Conservation (phyloP, 2,888 invertebrate genomes). For the Cantharis nigra region DNA sequence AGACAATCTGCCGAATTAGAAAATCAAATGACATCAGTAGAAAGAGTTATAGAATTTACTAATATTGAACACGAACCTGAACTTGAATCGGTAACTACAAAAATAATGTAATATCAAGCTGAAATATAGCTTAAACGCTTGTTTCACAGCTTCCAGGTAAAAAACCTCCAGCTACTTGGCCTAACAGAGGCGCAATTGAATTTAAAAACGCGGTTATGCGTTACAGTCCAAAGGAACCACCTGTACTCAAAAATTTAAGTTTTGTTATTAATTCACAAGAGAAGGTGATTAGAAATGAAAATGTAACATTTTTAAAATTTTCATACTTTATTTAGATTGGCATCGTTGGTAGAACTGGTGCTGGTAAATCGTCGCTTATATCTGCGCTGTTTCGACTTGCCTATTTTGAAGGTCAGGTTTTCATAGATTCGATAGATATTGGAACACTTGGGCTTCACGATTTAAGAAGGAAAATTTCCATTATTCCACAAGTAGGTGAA, state of each 20-base stretch:
- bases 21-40: slow-evolving; percentile 68
- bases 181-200: slow-evolving; percentile 62
- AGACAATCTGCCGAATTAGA: slow-evolving; percentile 71
- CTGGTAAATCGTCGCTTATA: slow-evolving; percentile 61
- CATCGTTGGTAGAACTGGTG: slow-evolving; percentile 67
- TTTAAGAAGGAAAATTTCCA: slow-evolving; percentile 62
- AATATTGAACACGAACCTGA: slow-evolving; percentile 57
- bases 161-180: slow-evolving; percentile 65
- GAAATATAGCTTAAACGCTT: background rate
- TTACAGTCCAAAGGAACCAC: slow-evolving; percentile 65
- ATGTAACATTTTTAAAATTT: background rate
- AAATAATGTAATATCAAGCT: background rate
- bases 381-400: slow-evolving; percentile 63
- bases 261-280: slow-evolving; percentile 58
- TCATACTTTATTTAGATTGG: slow-evolving; percentile 44
- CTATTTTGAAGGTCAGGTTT: slow-evolving; percentile 58
- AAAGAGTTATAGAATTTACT: slow-evolving; percentile 68
- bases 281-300: slow-evolving; percentile 52
- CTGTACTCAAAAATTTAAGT: slow-evolving; percentile 65
- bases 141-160: slow-evolving; percentile 36
- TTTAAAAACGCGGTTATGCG: slow-evolving; percentile 65
- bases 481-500: slow-evolving; percentile 63
- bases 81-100: slow-evolving; percentile 44
- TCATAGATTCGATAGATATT: slow-evolving; percentile 60
- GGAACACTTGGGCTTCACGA: slow-evolving; percentile 59